phyloP scores from a whole-genome alignment of 2,113 vertebrate species.

The Orthonyx spaldingii region DNA sequence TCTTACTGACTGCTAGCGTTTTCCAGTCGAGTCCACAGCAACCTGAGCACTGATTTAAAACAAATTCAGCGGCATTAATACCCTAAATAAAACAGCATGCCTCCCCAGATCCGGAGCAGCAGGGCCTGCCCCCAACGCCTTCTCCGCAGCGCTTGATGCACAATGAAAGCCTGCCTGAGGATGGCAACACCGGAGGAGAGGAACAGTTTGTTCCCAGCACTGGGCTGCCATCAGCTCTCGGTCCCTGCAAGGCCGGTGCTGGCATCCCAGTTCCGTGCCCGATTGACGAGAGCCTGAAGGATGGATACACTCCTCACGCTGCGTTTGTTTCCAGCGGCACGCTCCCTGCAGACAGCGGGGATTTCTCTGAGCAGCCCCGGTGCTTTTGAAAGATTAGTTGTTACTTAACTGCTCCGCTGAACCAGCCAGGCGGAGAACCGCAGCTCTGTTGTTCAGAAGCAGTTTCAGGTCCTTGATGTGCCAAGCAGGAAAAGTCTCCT shows the following conservation, averaged over 20 bases:
- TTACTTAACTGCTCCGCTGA: constrained; percentile 64
- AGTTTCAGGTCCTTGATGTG: background rate
- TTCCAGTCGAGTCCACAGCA: background rate
- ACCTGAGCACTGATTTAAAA: background rate
- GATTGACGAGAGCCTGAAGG: background rate
- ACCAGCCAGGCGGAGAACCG: constrained; percentile 58
- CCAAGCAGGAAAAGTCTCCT: constrained; percentile 17
- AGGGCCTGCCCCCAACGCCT: background rate
- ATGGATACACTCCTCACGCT: constrained; percentile 41
- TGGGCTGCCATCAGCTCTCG: background rate
- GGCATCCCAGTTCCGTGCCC: background rate
- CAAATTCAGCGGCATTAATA: background rate
- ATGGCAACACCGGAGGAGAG: background rate
- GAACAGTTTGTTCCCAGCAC: background rate
- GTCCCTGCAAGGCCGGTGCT: background rate
- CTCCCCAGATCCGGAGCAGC: background rate
- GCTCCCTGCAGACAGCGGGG: constrained; percentile 48
- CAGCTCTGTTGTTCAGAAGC: background rate
- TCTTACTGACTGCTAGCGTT: background rate
- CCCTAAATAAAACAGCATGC: background rate
- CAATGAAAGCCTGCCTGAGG: background rate
- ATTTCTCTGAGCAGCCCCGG: constrained; percentile 63
- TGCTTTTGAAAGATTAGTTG: constrained; percentile 65
- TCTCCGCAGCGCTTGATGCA: background rate
- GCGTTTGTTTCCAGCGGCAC: constrained; percentile 22